phyloP scores from a whole-genome alignment of 2,797 vertebrate genomes.

The Peromyscus aztecus region DNA sequence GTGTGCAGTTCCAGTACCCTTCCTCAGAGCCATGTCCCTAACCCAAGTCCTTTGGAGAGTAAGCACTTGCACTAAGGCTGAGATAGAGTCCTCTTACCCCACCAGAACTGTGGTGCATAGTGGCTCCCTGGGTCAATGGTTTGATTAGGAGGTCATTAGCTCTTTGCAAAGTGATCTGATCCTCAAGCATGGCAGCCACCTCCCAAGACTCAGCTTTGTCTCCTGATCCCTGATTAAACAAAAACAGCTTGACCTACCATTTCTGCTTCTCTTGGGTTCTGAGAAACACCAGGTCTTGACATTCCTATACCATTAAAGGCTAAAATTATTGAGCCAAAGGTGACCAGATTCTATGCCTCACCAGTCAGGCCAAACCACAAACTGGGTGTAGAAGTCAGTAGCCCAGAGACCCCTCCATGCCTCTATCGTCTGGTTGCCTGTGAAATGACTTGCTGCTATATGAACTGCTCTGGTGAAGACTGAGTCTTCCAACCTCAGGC shows the following conservation, averaged over 20 bases:
- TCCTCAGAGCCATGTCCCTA: neutral
- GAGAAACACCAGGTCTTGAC: neutral
- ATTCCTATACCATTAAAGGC: neutral
- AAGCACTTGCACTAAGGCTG: neutral
- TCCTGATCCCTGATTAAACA: conserved; percentile 4
- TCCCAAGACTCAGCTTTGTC: conserved; percentile 23
- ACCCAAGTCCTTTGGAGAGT: neutral
- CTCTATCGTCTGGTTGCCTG: neutral
- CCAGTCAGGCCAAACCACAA: conserved; percentile 21
- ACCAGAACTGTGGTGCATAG: neutral
- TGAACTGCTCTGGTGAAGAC: conserved; percentile 19
- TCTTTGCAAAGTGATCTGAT: conserved; percentile 24
- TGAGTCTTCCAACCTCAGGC: conserved; percentile 1
- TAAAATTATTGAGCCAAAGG: conserved; percentile 28
- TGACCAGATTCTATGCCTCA: neutral
- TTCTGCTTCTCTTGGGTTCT: conserved; percentile 24
- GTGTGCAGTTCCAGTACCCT: neutral
- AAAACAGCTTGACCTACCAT: conserved; percentile 24
- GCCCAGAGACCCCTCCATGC: conserved; percentile 46
- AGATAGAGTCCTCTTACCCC: neutral
- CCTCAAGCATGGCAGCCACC: neutral
- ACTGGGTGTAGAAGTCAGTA: neutral
- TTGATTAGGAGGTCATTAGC: neutral
- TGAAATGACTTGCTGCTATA: conserved; percentile 11
- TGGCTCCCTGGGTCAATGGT: neutral